phyloP scores from a whole-genome alignment of 2,888 invertebrate species.

The Nomada flava region DNA sequence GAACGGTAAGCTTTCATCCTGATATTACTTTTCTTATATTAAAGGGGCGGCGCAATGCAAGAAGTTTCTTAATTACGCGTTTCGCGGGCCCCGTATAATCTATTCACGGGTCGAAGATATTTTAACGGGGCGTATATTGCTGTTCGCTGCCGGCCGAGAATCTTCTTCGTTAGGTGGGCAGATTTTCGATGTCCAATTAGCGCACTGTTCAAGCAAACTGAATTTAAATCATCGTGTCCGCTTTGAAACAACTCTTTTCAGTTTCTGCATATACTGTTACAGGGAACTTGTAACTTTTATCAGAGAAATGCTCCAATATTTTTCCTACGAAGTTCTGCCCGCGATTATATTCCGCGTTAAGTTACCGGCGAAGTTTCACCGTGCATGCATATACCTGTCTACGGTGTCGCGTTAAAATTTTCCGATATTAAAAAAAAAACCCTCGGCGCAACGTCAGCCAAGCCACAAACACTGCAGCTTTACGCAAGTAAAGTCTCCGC shows the following conservation, averaged over 20 bases:
- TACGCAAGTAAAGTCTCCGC: neutral
- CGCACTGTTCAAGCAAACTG: neutral
- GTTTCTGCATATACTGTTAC: neutral
- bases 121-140: constrained; percentile 12
- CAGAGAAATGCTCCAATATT: neutral
- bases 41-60: constrained; percentile 24
- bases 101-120: constrained; percentile 38
- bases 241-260: no score
- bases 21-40: constrained; percentile 52
- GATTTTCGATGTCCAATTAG: neutral
- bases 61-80: constrained; percentile 57
- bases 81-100: constrained; percentile 18
- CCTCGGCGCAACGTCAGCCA: neutral
- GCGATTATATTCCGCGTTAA: no score
- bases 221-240: neutral
- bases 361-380: no score
- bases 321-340: no score
- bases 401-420: neutral
- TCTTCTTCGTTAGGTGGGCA: constrained; percentile 1
- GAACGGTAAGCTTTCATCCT: constrained; percentile 12
- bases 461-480: neutral
- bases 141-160: neutral
- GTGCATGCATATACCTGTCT: no score
- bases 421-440: neutral
- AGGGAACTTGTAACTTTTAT: neutral